A percentile compares a stretch with the other conserved stretches of the same genome.
Conservation (phyloP, 2,888 invertebrate species). For the Heliconius sara region DNA sequence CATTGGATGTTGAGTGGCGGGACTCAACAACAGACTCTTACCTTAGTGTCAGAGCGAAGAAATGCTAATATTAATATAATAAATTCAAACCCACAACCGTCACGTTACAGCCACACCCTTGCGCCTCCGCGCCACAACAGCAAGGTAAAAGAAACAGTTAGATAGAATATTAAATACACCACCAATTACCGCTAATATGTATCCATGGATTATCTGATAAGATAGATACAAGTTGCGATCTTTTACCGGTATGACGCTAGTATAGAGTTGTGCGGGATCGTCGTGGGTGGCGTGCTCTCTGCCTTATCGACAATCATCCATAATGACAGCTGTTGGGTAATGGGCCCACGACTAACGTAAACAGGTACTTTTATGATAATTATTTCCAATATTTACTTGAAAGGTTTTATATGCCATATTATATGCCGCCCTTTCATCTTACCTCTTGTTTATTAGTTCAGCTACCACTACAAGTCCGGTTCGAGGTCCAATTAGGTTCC, state of each 20-base stretch:
- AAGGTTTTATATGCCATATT: conserved; percentile 67
- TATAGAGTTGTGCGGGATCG: conserved; percentile 55
- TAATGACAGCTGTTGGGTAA: conserved; percentile 80
- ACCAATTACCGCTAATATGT: conserved; percentile 64
- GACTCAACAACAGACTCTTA: no score
- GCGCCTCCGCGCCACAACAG: no score
- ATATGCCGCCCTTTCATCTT: conserved; percentile 73
- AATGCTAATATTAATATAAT: no score
- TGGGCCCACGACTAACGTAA: conserved; percentile 67
- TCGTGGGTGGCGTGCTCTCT: conserved; percentile 72
- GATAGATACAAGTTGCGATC: conserved; percentile 61
- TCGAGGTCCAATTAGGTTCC: conserved; percentile 63
- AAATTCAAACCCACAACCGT: no score
- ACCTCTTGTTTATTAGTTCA: conserved; percentile 71
- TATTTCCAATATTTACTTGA: conserved; percentile 79
- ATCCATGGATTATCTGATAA: conserved; percentile 65
- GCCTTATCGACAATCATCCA: conserved; percentile 63
- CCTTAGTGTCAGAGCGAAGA: no score
- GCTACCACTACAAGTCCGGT: conserved; percentile 64
- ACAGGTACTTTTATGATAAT: conserved; percentile 80
- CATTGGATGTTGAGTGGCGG: no score
- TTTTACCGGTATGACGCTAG: conserved; percentile 59
- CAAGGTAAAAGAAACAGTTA: neutral
- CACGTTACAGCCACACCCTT: no score
- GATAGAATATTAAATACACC: conserved; percentile 59